Evolutionary conservation across 1,140 invertebrate species (phyloP).

Genomic region (Hypsibius dujardini): DNA sequence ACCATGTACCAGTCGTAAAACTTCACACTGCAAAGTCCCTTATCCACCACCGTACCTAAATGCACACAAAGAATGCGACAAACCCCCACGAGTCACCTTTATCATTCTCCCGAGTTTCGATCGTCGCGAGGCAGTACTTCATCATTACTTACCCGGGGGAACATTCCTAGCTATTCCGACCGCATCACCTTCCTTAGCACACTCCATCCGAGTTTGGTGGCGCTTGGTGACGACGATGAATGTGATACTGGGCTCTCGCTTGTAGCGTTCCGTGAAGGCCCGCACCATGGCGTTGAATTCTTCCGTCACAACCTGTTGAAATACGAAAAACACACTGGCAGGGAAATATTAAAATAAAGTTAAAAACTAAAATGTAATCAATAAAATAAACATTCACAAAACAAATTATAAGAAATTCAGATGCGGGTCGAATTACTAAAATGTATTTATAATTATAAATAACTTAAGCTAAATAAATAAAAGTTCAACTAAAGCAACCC

Average conservation of each 20-base stretch:
- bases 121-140: too few relatives aligned
- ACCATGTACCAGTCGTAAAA: constrained; percentile 71
- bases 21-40: constrained; percentile 54
- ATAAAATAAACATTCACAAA: neutral
- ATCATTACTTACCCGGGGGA: constrained; percentile 47
- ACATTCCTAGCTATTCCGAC: constrained; percentile 43
- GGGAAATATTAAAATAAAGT: neutral
- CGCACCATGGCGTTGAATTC: constrained; percentile 43
- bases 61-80: neutral
- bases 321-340: too few relatives aligned
- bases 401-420: neutral
- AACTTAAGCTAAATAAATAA: too few relatives aligned
- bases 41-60: constrained; percentile 46
- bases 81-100: neutral
- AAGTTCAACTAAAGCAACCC: too few relatives aligned
- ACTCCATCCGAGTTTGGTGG: constrained; percentile 62
- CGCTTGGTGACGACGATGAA: constrained; percentile 77
- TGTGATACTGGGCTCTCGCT: constrained; percentile 46
- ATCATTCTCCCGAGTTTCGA: neutral
- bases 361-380: neutral
- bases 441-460: too few relatives aligned
- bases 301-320: neutral
- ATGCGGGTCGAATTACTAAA: too few relatives aligned
- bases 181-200: constrained; percentile 28
- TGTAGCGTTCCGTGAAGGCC: constrained; percentile 41